A percentile compares a stretch with the other conserved stretches of the same genome.
Conservation (phyloP, 2,888 invertebrate genomes). For the Unio pictorum region DNA sequence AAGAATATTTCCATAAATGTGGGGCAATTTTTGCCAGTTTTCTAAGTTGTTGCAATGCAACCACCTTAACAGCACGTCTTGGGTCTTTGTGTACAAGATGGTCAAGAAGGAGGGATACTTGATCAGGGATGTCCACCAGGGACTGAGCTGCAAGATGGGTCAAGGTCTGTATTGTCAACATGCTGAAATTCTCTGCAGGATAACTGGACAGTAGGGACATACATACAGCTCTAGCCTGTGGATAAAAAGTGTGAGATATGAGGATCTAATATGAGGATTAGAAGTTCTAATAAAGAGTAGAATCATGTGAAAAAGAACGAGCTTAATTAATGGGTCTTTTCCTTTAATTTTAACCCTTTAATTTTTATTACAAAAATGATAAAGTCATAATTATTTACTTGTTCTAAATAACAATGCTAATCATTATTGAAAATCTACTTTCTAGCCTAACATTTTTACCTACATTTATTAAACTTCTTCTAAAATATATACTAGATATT, state of each 20-base stretch:
- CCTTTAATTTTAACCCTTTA: too few species aligned
- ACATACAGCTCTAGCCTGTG: constrained; percentile 82
- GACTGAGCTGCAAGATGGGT: constrained; percentile 91
- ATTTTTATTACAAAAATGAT: too few species aligned
- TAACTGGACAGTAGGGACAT: constrained; percentile 83
- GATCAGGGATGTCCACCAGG: constrained; percentile 90
- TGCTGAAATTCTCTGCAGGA: constrained; percentile 85
- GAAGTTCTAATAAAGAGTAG: too few species aligned
- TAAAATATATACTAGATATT: too few species aligned
- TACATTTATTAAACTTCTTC: too few species aligned
- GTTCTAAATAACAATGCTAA: too few species aligned
- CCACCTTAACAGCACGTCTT: constrained; percentile 80
- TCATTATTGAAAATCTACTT: too few species aligned
- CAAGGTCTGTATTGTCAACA: constrained; percentile 87
- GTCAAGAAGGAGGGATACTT: constrained; percentile 78
- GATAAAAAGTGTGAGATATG: constrained; percentile 3
- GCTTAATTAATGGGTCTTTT: too few species aligned
- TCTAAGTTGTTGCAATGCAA: constrained; percentile 80
- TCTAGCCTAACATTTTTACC: too few species aligned
- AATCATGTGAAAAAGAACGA: too few species aligned
- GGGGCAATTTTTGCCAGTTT: constrained; percentile 82
- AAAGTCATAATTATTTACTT: too few species aligned
- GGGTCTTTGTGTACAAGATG: constrained; percentile 80
- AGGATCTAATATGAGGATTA: neutral
- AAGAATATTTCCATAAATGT: constrained; percentile 83